These are phyloP conservation scores for Porites evermanni DNA, from an alignment of 92 coral and sea anemone genomes.

Conservation along the genomic window DNA sequence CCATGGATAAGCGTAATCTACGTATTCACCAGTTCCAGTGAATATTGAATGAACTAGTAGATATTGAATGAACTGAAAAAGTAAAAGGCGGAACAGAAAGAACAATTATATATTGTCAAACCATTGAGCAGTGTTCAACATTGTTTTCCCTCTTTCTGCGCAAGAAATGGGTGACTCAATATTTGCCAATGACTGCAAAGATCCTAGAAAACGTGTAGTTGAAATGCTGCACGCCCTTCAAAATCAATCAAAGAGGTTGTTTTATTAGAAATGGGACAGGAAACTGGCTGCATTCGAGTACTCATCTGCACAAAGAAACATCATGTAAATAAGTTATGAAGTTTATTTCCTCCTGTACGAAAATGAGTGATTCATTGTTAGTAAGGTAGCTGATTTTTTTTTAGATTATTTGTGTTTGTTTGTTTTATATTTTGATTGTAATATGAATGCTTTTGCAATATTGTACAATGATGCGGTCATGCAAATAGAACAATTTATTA, in stretches of 20 bases:
- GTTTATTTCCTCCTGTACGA: not conserved
- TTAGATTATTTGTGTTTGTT: no score
- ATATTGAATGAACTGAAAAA: not conserved
- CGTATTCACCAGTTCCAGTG: not conserved
- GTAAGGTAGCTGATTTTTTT: no score
- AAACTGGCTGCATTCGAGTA: not conserved
- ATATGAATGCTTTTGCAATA: no score
- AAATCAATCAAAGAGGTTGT: not conserved
- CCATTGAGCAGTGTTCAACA: conserved; percentile 17
- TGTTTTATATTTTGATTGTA: no score
- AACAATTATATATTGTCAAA: conserved; percentile 10
- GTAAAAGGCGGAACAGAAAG: not conserved
- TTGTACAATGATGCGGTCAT: no score
- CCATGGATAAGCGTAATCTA: no score
- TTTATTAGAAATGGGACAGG: conserved; percentile 6
- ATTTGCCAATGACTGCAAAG: conserved; percentile 3
- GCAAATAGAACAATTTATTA: no score
- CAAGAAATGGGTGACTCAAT: not conserved
- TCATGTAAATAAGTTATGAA: conserved; percentile 31
- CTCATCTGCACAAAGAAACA: conserved; percentile 18
- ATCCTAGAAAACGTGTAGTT: not conserved
- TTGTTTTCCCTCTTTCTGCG: conserved; percentile 9
- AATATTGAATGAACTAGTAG: not conserved
- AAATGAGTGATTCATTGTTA: no score
- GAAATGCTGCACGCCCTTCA: conserved; percentile 23